Evolutionary conservation across 1,140 invertebrate genomes (phyloP).

Genomic region (Mactra quadrangularis): DNA sequence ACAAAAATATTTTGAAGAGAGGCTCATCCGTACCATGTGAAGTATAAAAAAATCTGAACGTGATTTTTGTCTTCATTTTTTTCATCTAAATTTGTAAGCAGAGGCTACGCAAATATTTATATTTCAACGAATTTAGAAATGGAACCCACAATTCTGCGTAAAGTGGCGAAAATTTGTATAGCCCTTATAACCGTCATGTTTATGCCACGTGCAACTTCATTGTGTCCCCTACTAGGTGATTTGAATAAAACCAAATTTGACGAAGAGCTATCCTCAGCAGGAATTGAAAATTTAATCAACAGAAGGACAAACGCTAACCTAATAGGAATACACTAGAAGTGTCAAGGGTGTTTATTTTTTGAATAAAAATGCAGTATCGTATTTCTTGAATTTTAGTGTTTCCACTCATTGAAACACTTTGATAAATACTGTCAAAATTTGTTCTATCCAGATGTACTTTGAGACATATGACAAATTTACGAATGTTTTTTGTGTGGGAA

Average conservation of each 20-base stretch:
- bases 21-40: no score
- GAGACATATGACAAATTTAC: no score
- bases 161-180: constrained; percentile 21
- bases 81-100: constrained; percentile 28
- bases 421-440: constrained; percentile 46
- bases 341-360: constrained; percentile 53
- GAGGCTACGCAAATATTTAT: constrained; percentile 49
- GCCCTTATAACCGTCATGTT: background rate
- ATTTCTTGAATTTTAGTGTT: constrained; percentile 43
- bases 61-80: constrained; percentile 23
- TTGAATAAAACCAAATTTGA: constrained; percentile 39
- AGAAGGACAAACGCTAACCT: constrained; percentile 3
- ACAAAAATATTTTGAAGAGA: no score
- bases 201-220: constrained; percentile 48
- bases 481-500: constrained; percentile 49
- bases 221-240: constrained; percentile 11
- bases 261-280: constrained; percentile 42
- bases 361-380: constrained; percentile 55
- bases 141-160: constrained; percentile 39
- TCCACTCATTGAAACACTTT: constrained; percentile 17
- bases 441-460: background rate
- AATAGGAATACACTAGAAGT: constrained; percentile 48
- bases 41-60: no score
- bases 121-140: constrained; percentile 35
- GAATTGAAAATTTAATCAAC: constrained; percentile 54